Evolutionary conservation across 2,113 vertebrate species (phyloP), one percentile per base, ranked within the genome.

Genomic region (Sorex fumeus): DNA sequence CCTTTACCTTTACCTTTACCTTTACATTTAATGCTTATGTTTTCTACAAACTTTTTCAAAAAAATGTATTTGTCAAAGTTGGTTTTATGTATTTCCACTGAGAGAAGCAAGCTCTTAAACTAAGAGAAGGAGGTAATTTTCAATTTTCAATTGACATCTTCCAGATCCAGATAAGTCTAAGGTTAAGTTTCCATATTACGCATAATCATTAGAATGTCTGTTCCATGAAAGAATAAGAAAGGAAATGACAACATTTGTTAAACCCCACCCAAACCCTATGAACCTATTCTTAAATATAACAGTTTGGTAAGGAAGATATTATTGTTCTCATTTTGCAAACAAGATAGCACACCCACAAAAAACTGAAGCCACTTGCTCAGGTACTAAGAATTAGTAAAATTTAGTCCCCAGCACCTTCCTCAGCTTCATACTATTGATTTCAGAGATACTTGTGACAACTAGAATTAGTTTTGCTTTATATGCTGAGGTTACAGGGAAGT

Each of bases 11-110:
- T n/a, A n/a, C n/a, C n/a, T n/a, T n/a, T n/a, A n/a, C n/a, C n/a
- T 94, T 75, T 87, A 74, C 82, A 92, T 70, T 93, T 97, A 96
- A 96, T 96, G 86, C 86, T 86, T 97, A 83, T 25, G 93, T 40
- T 91, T 53, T 95, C 66, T 15, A 45, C 75, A 79, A 70, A 85
- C 6, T 79, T 75, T 67, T 82, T 12, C 74, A 87, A 91, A 82
- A 82, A 10, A 83, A 30, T 50, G 45, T 21, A 15, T 2, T 86
- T 8, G 3, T 87, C 93, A 91, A 85, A 97, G 88, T 82, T 88
- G 21, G 62, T 75, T 82, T 96, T 94, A 97, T 84, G 92, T 79
- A 94, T 85, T 76, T 95, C 89, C 27, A 91, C 43, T 96, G 90
- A 27, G 96, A 96, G 78, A 62, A 85, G 75, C 94, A 97, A 76